Evolutionary conservation across 2,888 invertebrate species (phyloP).

Genomic region (Labia minor): DNA sequence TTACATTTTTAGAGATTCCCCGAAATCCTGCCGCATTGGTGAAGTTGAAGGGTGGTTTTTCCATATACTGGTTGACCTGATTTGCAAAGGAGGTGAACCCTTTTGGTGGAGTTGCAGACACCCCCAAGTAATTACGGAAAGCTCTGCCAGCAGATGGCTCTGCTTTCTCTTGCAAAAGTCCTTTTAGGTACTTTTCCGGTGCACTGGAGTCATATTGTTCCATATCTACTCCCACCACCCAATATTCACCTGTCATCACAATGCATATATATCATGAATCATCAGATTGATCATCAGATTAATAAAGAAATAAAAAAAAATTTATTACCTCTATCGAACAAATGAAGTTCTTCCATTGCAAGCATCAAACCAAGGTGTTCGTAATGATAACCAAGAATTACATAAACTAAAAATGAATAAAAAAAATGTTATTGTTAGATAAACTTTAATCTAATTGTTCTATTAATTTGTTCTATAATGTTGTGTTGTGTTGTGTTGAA

Average conservation of each 20-base stretch:
- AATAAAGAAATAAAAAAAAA: slow-evolving; percentile 19
- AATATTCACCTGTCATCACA: slow-evolving; percentile 67
- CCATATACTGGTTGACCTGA: slow-evolving; percentile 71
- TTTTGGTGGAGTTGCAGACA: slow-evolving; percentile 60
- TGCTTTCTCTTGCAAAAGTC: slow-evolving; percentile 53
- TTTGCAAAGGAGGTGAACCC: slow-evolving; percentile 62
- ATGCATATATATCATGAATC: too few species aligned
- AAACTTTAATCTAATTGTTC: too few species aligned
- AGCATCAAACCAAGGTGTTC: slow-evolving; percentile 87
- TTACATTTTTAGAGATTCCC: slow-evolving; percentile 63
- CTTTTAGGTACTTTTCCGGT: slow-evolving; percentile 69
- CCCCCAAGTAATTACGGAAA: slow-evolving; percentile 70
- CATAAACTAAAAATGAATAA: slow-evolving; percentile 62
- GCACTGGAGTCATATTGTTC: slow-evolving; percentile 72
- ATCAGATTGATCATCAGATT: too few species aligned
- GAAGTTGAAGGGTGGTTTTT: slow-evolving; percentile 77
- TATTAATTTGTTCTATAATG: too few species aligned
- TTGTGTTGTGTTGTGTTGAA: too few species aligned
- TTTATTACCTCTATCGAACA: slow-evolving; percentile 60
- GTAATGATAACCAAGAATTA: slow-evolving; percentile 78
- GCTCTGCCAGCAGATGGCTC: slow-evolving; percentile 53
- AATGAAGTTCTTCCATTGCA: slow-evolving; percentile 68
- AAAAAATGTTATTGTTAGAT: too few species aligned
- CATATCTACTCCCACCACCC: slow-evolving; percentile 82
- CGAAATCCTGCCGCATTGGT: slow-evolving; percentile 63